Evolutionary conservation across 2,113 vertebrate species (phyloP), one percentile per base, ranked within the genome.

Genomic region (Mesocricetus auratus): DNA sequence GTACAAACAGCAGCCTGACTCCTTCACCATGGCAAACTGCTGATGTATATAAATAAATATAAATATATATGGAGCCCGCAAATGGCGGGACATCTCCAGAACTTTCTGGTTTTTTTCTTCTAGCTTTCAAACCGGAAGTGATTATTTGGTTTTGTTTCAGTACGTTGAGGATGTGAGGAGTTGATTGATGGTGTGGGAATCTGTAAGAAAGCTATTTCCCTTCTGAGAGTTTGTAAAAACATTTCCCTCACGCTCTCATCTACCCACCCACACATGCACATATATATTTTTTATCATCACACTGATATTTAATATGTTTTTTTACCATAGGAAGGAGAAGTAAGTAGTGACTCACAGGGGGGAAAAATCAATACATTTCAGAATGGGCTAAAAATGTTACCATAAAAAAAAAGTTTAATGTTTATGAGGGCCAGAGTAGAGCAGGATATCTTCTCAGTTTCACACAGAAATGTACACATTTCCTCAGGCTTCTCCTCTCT

Each of bases 151-250:
- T 96, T 98, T 95, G 95, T 98, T 98, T 97, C 82, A 98, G 95
- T 97, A 98, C 96, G 60, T 50, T 93, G 83, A 85, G 92, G 98
- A 97, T 98, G 98, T 98, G 98, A 98, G 98, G 98, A 98, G 98
- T 97, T 98, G 98, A 98, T 98, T 97, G 97, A 98, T 97, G 98
- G 98, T 98, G 98, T 99, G 98, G 98, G 98, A 99, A 99, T 98
- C 97, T 98, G 97, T 96, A 97, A 98, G 97, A 98, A 98, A 98
- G 98, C 98, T 95, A 87, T 98, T 99, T 99, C 98, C 98, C 98
- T 98, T 98, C 98, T 98, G 97, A 97, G 98, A 98, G 98, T 97
- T 96, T 98, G 97, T 98, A 98, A 98, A 91, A 92, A 24, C 15
- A 97, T 96, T 96, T 85, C 56, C 95, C 66, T 97, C 81, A 73